These are phyloP conservation scores for Eubasilissa regina DNA, from an alignment of 1,140 invertebrate species.

Conservation along the genomic window DNA sequence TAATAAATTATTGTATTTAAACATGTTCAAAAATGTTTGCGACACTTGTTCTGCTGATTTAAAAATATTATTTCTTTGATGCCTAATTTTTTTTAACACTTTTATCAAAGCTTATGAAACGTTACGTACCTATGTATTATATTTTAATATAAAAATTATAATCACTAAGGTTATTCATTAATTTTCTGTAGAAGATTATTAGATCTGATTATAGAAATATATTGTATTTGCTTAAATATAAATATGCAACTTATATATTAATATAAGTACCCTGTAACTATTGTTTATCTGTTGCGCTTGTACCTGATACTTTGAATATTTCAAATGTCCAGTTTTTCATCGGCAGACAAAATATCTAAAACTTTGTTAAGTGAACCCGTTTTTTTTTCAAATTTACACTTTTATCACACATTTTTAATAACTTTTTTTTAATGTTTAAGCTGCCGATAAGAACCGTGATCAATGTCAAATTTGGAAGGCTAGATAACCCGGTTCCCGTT, in stretches of 20 bases:
- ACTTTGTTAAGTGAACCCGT: too few relatives aligned
- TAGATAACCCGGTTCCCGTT: constrained; percentile 27
- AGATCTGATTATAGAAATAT: neutral
- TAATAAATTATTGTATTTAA: too few relatives aligned
- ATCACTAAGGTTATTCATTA: too few relatives aligned
- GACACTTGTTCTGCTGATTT: too few relatives aligned
- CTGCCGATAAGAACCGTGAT: neutral
- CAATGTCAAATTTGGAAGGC: constrained; percentile 1
- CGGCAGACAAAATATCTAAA: neutral
- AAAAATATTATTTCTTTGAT: too few relatives aligned
- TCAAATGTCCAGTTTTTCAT: neutral
- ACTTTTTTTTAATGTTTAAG: neutral
- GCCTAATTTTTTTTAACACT: too few relatives aligned
- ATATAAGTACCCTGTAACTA: neutral
- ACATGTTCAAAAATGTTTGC: too few relatives aligned
- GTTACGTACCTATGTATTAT: too few relatives aligned
- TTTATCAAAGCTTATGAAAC: too few relatives aligned
- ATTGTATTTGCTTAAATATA: neutral
- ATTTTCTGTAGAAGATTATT: neutral
- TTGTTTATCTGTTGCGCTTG: constrained; percentile 8
- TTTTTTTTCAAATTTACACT: too few relatives aligned
- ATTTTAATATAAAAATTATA: too few relatives aligned
- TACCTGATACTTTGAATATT: constrained; percentile 11
- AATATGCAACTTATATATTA: neutral
- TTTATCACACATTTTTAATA: too few relatives aligned